Conservation (phyloP, 2,888 invertebrate genomes). For the Proisotoma minuta region DNA sequence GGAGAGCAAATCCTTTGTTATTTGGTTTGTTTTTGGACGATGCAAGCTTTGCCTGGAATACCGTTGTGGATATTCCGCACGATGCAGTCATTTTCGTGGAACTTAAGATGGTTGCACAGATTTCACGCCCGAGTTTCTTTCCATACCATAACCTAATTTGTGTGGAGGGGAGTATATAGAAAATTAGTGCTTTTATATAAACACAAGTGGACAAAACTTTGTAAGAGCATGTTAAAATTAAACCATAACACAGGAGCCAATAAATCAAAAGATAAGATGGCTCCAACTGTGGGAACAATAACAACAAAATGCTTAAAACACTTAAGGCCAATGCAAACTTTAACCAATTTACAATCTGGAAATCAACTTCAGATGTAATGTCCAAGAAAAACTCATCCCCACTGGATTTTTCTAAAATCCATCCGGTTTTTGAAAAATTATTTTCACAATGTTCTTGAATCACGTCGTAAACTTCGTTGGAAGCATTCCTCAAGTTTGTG, state of each 20-base stretch:
- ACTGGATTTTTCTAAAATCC: not conserved
- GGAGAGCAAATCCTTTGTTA: not conserved
- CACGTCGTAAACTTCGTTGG: not conserved
- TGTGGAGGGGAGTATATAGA: not conserved
- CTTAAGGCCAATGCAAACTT: not conserved
- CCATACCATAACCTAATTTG: not conserved
- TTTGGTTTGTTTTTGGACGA: conserved; percentile 17
- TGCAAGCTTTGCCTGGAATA: conserved; percentile 16
- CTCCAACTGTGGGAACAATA: not conserved
- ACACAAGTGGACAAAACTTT: not conserved
- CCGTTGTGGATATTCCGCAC: conserved; percentile 7
- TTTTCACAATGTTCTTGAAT: conserved; percentile 3
- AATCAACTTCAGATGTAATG: conserved; percentile 1
- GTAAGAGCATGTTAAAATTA: not conserved
- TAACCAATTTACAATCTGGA: not conserved
- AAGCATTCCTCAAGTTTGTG: conserved; percentile 3
- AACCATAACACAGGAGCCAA: not conserved
- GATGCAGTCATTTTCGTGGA: conserved; percentile 8
- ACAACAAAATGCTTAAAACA: not conserved
- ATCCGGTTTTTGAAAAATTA: too few relatives aligned
- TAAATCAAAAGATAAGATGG: not conserved
- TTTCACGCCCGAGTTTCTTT: not conserved
- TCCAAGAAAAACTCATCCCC: conserved; percentile 19
- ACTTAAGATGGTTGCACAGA: not conserved
- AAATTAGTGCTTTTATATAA: not conserved